Evolutionary conservation across 23 tunicate genomes (phyloP), one percentile per base, ranked within the genome.

Genomic region (Trididemnum miniatum): DNA sequence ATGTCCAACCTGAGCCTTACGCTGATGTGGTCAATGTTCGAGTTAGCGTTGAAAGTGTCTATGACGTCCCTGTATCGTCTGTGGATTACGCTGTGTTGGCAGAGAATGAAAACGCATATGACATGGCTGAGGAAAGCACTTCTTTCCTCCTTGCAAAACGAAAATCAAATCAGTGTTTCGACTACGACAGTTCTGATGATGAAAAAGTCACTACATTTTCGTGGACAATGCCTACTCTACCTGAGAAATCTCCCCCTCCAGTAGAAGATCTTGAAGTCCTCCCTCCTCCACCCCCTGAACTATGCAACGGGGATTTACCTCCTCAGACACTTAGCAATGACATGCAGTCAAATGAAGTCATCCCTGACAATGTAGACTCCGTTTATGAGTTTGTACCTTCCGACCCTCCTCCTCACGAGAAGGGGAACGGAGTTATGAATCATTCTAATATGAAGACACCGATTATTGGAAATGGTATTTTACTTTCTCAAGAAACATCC

Each of bases 221-320:
- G 2, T 31, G 22, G 20, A 7, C 28, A 22, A 5, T 54, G 37
- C 67, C 82, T 51, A 66, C 39, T 20, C 22, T 37, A 25, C 79
- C 79, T 2, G 79, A 71, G 22, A 18, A 71, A 62, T 5, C n/a
- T 31, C 5, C 76, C 9, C 37, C 15, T 71, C 37, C 35, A 5
- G 59, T 2, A 20, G 32, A 2, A 5, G 62, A 74, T 49, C 15
- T 24, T 24, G 7, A 30, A 37, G 24, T 24, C 15, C 79, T 74
- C 38, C 79, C 79, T 23, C 79, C 59, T 20, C 79, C 79, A 2
- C 79, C 79, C 12, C 79, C 75, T 22, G 5, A 38, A 7, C 38
- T 67, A 67, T 67, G 67, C 67, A 62, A 62, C 29, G 67, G 67
- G 26, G 67, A 62, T 24, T 5, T n/a, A 5, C 67, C 26, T 20